Base-by-base conservation (phyloP, 2,888 invertebrate species). In the Chouioia cunea region DNA sequence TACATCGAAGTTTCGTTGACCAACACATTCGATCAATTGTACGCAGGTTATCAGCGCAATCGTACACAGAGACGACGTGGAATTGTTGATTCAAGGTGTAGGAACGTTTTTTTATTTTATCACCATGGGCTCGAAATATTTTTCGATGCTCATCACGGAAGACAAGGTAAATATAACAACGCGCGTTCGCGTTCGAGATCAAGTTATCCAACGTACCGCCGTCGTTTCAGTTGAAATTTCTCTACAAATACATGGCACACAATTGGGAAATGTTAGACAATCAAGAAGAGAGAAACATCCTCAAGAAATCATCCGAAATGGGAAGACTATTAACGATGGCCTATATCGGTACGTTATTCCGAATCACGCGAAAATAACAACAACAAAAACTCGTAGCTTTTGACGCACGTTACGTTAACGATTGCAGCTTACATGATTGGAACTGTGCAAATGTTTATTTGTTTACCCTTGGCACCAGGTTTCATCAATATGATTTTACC, bases 111-210 rank as follows among this genome's bases (percentile, higher is more conserved):
- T 64, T 1, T 54, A 54, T 23, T 10, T 64, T n/a, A 8, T 44
- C n/a, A 44, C 20, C 12, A 54, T 64, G 2, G 44, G 6, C 22
- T 46, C 47, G 4, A 64, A 64, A 27, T 27, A 22, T n/a, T 1
- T 54, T n/a, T n/a, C 54, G 4, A 22, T 14, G 2, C 14, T 54
- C 12, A 15, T 63, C 2, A 22, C 44, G 14, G 64, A 64, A 15
- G 43, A 64, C 15, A 23, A 64, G 54, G 64, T 64, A 53, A 8
- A 16, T 36, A 36, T 36, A n/a, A n/a, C n/a, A n/a, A n/a, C n/a
- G 4, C 12, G 12, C 36, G 10, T 36, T 36, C 6, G 4, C 2
- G 6, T 36, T 36, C 10, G 6, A 36, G 36, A 36, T 10, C 36
- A 1, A 12, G 10, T 12, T 2, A 36, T 10, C 6, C 3, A 27